Evolutionary conservation across 2,797 vertebrate species (phyloP), one percentile per base, ranked within the genome.

Genomic region (Gymnothorax javanicus): DNA sequence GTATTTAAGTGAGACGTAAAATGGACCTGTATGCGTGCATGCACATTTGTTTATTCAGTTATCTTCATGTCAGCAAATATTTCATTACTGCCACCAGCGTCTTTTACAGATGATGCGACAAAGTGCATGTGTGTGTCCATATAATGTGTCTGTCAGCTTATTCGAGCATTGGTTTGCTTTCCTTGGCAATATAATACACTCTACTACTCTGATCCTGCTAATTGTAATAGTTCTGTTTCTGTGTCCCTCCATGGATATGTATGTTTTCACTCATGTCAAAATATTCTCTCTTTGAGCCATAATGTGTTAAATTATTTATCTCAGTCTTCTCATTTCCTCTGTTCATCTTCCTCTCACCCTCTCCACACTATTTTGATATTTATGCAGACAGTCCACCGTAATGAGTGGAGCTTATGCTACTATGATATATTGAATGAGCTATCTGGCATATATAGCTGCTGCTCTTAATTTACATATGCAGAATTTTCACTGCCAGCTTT

Each of bases 261-360:
- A 12, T 73, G 12, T 25, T 82, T 20, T 58, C 64, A 23, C 52
- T 11, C 77, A 56, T 56, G 75, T 85, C 62, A 73, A n/a, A 77
- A 86, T 62, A 62, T 33, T 84, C 52, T 79, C 86, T 85, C 12
- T 84, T 73, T 86, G 62, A 58, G 77, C 52, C 75, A n/a, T 54
- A 54, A 67, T 62, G 87, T 27, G 73, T 84, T 88, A 81, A 87
- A 87, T 89, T 81, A 87, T 84, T 81, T 12, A 67, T 73, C 56
- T n/a, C 54, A 87, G 75, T 86, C 15, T 73, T 33, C 69, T 77
- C 79, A 20, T 84, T 58, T 82, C 87, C 67, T 86, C 58, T 50
- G 77, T 52, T 77, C 89, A 89, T 91, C 88, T 89, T 77, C 88
- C 58, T 67, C 62, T 79, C 82, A 81, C 67, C 83, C 87, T 86